Percentiles rank a stretch among this genome's conserved stretches.
Evolutionary conservation across 1,140 invertebrate genomes (phyloP).

Genomic region (Leptinotarsa texana): DNA sequence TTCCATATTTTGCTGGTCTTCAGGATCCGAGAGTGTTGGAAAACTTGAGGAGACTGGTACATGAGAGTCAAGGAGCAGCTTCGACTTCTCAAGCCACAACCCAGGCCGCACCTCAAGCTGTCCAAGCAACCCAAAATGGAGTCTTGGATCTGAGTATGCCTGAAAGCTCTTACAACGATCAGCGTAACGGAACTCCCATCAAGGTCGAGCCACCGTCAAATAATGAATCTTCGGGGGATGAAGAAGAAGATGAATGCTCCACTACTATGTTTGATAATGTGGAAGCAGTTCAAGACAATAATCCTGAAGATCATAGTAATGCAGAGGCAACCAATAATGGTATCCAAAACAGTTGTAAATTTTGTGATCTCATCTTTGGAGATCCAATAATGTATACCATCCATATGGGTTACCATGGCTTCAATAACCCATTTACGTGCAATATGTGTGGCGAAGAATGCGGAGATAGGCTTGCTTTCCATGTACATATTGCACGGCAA

Average conservation of each 20-base stretch:
- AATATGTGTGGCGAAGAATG: conserved; percentile 89
- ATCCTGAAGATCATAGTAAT: conserved; percentile 31
- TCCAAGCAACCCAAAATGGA: conserved; percentile 39
- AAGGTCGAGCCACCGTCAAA: conserved; percentile 61
- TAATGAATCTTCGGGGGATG: conserved; percentile 55
- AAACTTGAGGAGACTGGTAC: conserved; percentile 25
- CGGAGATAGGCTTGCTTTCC: conserved; percentile 84
- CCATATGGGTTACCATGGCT: conserved; percentile 95
- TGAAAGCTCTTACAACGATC: conserved; percentile 54
- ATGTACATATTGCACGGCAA: conserved; percentile 84
- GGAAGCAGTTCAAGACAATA: conserved; percentile 37
- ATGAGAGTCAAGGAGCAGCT: conserved; percentile 10
- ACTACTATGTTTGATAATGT: conserved; percentile 46
- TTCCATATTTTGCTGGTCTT: conserved; percentile 48
- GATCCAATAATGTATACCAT: conserved; percentile 90
- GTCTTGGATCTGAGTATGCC: conserved; percentile 64
- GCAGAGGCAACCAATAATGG: neutral
- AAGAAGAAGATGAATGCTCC: conserved; percentile 46
- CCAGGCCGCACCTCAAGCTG: neutral
- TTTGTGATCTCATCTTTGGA: conserved; percentile 89
- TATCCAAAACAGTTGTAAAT: conserved; percentile 67
- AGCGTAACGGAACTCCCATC: conserved; percentile 78
- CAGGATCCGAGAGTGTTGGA: conserved; percentile 43
- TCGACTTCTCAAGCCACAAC: neutral
- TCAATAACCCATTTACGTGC: conserved; percentile 88